These are phyloP conservation scores for Potamarius usumacintae DNA, from an alignment of 2,113 vertebrate genomes.

Conservation along the genomic window DNA sequence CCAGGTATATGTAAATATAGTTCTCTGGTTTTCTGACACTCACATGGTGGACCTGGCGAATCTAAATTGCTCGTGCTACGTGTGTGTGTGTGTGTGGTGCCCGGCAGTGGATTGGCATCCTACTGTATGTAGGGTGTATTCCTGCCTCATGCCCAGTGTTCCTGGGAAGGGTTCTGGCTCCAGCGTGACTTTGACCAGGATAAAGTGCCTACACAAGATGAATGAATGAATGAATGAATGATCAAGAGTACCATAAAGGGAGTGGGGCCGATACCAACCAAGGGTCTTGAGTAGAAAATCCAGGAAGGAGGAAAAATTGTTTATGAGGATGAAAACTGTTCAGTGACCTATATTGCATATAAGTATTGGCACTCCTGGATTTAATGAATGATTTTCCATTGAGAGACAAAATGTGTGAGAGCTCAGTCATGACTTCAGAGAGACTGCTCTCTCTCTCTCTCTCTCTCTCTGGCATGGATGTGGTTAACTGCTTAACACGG, in stretches of 20 bases:
- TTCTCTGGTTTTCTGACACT: background rate
- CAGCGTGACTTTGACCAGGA: background rate
- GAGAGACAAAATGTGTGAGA: background rate
- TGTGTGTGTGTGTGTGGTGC: background rate
- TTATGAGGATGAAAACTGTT: background rate
- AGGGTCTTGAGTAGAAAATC: background rate
- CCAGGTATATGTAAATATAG: background rate
- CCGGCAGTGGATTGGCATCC: background rate
- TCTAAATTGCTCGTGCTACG: background rate
- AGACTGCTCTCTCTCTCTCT: background rate
- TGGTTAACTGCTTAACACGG: slow-evolving; percentile 58
- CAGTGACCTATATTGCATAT: background rate
- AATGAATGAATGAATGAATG: background rate
- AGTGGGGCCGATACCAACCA: background rate
- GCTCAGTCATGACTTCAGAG: background rate
- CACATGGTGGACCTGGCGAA: background rate
- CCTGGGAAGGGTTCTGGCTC: background rate
- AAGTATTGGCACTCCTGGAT: background rate
- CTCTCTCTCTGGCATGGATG: slow-evolving; percentile 53
- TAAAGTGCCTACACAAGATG: background rate
- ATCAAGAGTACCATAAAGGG: background rate
- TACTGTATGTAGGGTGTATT: background rate
- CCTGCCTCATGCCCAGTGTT: background rate
- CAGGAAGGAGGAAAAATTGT: background rate
- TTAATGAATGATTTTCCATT: background rate